phyloP scores from a whole-genome alignment of 2,888 invertebrate genomes.

The Adela reaumurella region DNA sequence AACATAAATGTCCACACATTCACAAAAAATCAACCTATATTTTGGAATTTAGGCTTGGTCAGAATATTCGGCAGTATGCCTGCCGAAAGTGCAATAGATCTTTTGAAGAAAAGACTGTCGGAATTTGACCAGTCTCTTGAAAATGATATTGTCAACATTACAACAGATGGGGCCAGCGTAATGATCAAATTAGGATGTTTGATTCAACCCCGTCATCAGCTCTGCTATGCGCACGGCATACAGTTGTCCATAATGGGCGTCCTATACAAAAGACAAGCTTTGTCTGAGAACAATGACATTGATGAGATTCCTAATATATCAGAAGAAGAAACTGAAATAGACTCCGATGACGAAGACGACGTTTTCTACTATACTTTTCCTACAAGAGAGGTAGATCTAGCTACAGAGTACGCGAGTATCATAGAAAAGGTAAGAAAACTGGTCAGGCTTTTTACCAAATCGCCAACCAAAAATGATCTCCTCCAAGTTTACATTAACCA shows the following conservation, averaged over 20 bases:
- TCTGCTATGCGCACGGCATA: conserved; percentile 14
- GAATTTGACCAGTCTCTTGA: conserved; percentile 15
- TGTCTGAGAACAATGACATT: conserved; percentile 2
- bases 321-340: conserved; percentile 2
- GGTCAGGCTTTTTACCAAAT: conserved; percentile 6
- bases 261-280: conserved; percentile 11
- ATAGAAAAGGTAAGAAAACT: conserved; percentile 11
- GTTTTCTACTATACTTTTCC: conserved; percentile 6
- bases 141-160: conserved; percentile 16
- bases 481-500: conserved; percentile 7
- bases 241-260: conserved; percentile 14
- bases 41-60: conserved; percentile 13
- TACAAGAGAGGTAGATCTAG: conserved; percentile 7
- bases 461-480: conserved; percentile 10
- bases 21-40: conserved; percentile 4
- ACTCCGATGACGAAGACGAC: conserved; percentile 6
- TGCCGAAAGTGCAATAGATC: conserved; percentile 11
- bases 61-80: conserved; percentile 15
- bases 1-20: conserved; percentile 11
- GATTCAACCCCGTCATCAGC: conserved; percentile 14
- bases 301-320: conserved; percentile 2
- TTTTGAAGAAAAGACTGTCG: conserved; percentile 12
- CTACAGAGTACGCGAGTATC: conserved; percentile 8
- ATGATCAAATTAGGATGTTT: conserved; percentile 17
- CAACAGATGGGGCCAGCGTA: conserved; percentile 17